Conservation (phyloP, 2,113 vertebrate genomes). For the Cephalopterus ornatus region DNA sequence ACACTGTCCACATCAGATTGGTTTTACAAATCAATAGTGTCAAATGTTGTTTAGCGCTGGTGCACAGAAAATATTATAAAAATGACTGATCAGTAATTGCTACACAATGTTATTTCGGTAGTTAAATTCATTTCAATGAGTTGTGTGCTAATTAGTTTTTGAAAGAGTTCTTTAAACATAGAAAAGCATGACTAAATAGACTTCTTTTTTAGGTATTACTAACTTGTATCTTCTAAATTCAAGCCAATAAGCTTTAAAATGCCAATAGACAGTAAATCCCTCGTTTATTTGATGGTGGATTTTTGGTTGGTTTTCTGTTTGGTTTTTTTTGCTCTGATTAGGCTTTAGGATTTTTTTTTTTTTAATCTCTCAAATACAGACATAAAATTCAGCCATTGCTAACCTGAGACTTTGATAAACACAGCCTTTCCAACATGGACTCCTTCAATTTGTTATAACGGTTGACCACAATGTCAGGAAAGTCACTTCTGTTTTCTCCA, state of each 20-base stretch:
- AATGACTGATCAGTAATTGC: constrained; percentile 71
- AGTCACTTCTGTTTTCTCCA: background rate
- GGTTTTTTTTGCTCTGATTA: background rate
- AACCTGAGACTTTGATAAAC: background rate
- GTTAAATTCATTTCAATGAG: constrained; percentile 67
- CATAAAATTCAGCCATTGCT: background rate
- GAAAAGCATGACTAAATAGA: background rate
- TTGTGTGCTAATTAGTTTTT: constrained; percentile 52
- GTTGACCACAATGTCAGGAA: background rate
- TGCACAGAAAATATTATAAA: constrained; percentile 55
- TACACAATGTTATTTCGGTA: constrained; percentile 65
- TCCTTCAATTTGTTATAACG: background rate
- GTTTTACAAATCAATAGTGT: constrained; percentile 75
- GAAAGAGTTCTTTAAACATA: background rate
- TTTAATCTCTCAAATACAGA: background rate
- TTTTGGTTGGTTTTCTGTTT: background rate
- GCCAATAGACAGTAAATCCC: background rate
- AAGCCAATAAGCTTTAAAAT: background rate
- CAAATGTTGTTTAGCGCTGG: constrained; percentile 63
- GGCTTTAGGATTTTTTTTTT: background rate
- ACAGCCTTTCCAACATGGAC: background rate
- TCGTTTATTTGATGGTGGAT: background rate
- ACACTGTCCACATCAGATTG: constrained; percentile 75
- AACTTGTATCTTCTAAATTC: background rate
- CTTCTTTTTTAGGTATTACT: background rate